Base-by-base conservation (phyloP, 2,888 invertebrate species). In the Synanthedon vespiformis region DNA sequence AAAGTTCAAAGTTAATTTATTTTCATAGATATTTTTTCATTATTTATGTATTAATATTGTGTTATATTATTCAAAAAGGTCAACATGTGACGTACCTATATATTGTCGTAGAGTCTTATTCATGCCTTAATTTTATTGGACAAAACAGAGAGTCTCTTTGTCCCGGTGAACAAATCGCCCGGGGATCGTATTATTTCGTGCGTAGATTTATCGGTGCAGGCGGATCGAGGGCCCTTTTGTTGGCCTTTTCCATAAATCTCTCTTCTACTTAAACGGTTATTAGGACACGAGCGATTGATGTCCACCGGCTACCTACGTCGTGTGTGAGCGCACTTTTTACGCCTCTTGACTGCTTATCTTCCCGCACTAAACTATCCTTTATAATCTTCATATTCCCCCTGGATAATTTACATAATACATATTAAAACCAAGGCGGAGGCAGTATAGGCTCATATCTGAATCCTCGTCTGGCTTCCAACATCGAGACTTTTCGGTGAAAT, bases 251-350 rank as follows among this genome's bases (percentile, higher is more conserved):
- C 79, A 82, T 84, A 85, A 83, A 83, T 85, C 82, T 79, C 74
- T 72, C 70, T 72, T 74, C 79, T 80, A 80, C 80, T 82, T 83
- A 83, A 83, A 78, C 80, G 81, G 78, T 81, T 85, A 84, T 84
- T 82, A 83, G 80, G 80, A 78, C 74, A 70, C 72, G 65, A 71
- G 75, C 74, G 80, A 82, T 79, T 80, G 83, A 83, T 81, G 77
- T 75, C 70, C 75, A 64, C 61, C 61, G 68, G 61, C 64, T 64
- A 67, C 63, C 72, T 67, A 66, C 68, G 64, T 66, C 64, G 65
- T 65, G 68, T 63, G 68, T 63, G 61, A 57, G 60, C 58, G 64
- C 63, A 65, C 62, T 63, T 64, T 67, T 63, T 65, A 57, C 40
- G 34, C 12, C 48, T 48, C 48, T 12, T 48, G 48, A 44, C 44